Evolutionary conservation across 2,888 invertebrate genomes (phyloP).

Genomic region (Pollenia griseotomentosa): DNA sequence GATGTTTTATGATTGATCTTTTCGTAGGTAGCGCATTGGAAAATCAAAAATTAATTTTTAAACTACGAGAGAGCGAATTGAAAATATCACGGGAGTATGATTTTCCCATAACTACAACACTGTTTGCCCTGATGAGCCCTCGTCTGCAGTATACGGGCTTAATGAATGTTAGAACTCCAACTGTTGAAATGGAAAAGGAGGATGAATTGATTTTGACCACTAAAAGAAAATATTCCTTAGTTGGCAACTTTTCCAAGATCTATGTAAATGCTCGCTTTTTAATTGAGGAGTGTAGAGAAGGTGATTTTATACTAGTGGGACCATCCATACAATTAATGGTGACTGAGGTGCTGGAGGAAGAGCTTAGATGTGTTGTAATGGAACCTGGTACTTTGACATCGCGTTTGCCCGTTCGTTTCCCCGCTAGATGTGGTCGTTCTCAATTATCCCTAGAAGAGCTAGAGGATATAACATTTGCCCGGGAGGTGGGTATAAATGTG

Average conservation of each 20-base stretch:
- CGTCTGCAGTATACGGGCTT: constrained; percentile 79
- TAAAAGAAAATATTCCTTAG: constrained; percentile 76
- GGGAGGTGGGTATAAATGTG: constrained; percentile 79
- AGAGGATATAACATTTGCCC: constrained; percentile 81
- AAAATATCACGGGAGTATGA: constrained; percentile 76
- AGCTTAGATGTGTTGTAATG: constrained; percentile 77
- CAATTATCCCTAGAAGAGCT: constrained; percentile 81
- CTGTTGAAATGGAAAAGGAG: constrained; percentile 68
- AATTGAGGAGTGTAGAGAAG: constrained; percentile 75
- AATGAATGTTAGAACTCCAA: constrained; percentile 60
- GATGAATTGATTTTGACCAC: constrained; percentile 75
- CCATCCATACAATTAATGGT: constrained; percentile 78
- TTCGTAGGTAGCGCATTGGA: constrained; percentile 77
- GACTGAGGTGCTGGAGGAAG: constrained; percentile 32
- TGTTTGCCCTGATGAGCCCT: constrained; percentile 79
- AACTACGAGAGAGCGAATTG: constrained; percentile 78
- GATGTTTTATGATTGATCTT: constrained; percentile 80
- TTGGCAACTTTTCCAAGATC: constrained; percentile 69
- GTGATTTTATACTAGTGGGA: constrained; percentile 80
- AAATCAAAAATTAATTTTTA: constrained; percentile 77
- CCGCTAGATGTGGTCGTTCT: constrained; percentile 75
- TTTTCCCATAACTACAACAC: constrained; percentile 78
- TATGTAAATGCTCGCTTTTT: constrained; percentile 81
- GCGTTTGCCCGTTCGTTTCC: constrained; percentile 79
- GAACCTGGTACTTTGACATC: constrained; percentile 76